Evolutionary conservation across 2,888 invertebrate species (phyloP), one percentile per base, ranked within the genome.

Genomic region (Hydrotaea diabolus): DNA sequence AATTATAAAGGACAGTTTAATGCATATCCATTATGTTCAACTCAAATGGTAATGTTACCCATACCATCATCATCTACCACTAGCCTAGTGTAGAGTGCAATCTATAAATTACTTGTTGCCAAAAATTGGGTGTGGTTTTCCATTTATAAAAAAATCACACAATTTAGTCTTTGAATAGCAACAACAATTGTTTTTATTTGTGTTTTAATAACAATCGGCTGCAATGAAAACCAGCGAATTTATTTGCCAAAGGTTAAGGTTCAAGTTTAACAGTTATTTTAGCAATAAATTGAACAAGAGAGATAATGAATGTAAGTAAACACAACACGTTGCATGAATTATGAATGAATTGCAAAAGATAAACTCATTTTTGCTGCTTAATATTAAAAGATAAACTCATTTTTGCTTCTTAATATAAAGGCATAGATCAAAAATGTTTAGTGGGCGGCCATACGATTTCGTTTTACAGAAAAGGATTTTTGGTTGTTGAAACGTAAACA

Each of bases 251-350:
- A 66, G 81, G 75, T 78, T 82, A 55, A 72, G 57, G 75, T 79
- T 79, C 75, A 82, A 82, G 71, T 82, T 75, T 75, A 64, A 46
- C 46, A 21, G 3, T 46, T 2, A 11, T 21, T 46, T 66, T 46
- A 21, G 21, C 21, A 43, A 43, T 1, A 46, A 66, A 66, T 15
- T 53, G 17, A 53, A 66, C 1, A 66, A 26, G 23, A 36, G 2
- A 39, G 9, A 43, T 43, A 43, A 43, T 43, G 13, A 43, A 43
- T 43, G 43, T 43, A 43, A 43, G 5, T n/a, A n/a, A n/a, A n/a
- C n/a, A 43, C 43, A 43, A 43, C 43, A 43, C 43, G 2, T 43
- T 43, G 43, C 4, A 13, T 43, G 43, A 43, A 43, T 13, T 43
- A 43, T 43, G 43, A 11, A 43, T 43, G n/a, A 43, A 43, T 11